Evolutionary conservation across 2,113 vertebrate species (phyloP), one percentile per base, ranked within the genome.

Genomic region (Setophaga petechia): DNA sequence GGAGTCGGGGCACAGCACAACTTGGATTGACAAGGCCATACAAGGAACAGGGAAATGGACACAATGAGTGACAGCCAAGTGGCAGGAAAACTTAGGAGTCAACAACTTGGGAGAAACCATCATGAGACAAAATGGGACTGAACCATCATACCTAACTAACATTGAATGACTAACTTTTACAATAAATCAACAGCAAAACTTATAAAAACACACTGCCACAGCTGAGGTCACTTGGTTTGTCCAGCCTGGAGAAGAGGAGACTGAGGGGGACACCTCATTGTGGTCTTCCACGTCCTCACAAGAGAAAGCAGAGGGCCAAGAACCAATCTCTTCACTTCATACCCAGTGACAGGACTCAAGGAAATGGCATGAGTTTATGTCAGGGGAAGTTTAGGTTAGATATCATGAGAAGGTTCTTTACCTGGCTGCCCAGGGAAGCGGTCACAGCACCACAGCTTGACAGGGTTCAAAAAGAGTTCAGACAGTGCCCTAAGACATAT

Each of bases 251-350:
- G 46, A 52, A 52, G 54, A 71, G 17, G 6, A 66, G 15, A 8
- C 22, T 15, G 51, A 59, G 15, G 18, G 2, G 2, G 27, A 44
- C 5, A 11, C 10, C 22, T 66, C 10, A 6, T 19, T 44, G 8
- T 28, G 15, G 2, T 59, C 31, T 52, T 24, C 18, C n/a, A 3
- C 3, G 4, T 16, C 5, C 51, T 74, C 44, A 23, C 7, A 44
- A n/a, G 37, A 25, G 10, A 41, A 28, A 67, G 27, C 1, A 4
- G 33, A 59, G 12, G 37, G 5, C 1, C 10, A n/a, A 15, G 6
- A 7, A 44, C 11, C 0, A 0, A 66, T 9, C 14, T 22, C 30
- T 57, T 57, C 21, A 4, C 23, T 51, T 28, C 3, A 8, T 19
- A 15, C 4, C 7, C 17, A 37, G 43, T 19, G 31, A 15, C 27